Conservation (phyloP, 2,888 invertebrate species). For the Apotomis capreana region DNA sequence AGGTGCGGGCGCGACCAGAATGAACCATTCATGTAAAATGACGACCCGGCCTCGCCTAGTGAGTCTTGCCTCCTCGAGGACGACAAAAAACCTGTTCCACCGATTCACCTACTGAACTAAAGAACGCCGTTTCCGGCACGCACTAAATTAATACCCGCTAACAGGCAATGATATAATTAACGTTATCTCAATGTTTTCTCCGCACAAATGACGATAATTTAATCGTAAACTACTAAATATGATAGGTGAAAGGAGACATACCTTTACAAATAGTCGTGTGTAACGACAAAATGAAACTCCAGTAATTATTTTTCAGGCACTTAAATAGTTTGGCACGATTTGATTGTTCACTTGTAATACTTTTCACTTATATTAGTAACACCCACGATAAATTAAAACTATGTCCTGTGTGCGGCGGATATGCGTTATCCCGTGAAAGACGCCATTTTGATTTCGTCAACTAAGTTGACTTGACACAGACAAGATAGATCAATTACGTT, state of each 20-base stretch:
- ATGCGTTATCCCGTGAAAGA: slow-evolving; percentile 77
- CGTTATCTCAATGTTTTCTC: slow-evolving; percentile 37
- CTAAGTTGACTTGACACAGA: slow-evolving; percentile 68
- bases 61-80: slow-evolving; percentile 55
- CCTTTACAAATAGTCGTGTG: slow-evolving; percentile 65
- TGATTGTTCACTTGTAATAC: slow-evolving; percentile 68
- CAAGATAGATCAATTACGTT: slow-evolving; percentile 58
- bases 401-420: slow-evolving; percentile 73
- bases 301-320: slow-evolving; percentile 53
- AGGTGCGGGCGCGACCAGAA: slow-evolving; percentile 48
- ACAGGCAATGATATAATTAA: slow-evolving; percentile 39
- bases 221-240: slow-evolving; percentile 54
- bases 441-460: slow-evolving; percentile 84
- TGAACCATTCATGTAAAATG: slow-evolving; percentile 61
- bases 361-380: slow-evolving; percentile 63
- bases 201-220: slow-evolving; percentile 52
- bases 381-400: slow-evolving; percentile 63
- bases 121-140: slow-evolving; percentile 65
- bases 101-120: slow-evolving; percentile 75
- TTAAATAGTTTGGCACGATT: slow-evolving; percentile 63
- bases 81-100: slow-evolving; percentile 67
- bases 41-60: slow-evolving; percentile 61
- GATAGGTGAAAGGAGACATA: slow-evolving; percentile 81
- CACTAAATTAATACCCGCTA: slow-evolving; percentile 51
- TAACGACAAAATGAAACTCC: slow-evolving; percentile 55